Evolutionary conservation across 2,888 invertebrate genomes (phyloP), one percentile per base, ranked within the genome.

Genomic region (Phengaris alcon): DNA sequence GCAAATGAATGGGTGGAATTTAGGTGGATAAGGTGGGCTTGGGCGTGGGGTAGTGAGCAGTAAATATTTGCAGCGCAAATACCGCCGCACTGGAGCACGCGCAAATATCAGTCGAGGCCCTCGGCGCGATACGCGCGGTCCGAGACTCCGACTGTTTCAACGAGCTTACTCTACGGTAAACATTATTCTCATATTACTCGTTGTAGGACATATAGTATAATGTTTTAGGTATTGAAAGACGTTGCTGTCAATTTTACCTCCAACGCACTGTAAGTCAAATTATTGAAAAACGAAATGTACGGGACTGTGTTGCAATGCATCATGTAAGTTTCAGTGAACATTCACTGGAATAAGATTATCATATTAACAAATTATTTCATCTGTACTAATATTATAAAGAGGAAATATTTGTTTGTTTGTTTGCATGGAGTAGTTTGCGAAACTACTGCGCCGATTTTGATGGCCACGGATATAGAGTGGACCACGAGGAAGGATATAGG

Each of bases 101-200:
- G 88, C 88, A 90, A 90, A 90, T 88, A 90, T 88, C 84, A 83
- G 85, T 86, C 80, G 81, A 88, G 85, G 85, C 87, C 86, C 89
- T 89, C 85, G 83, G 85, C 83, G 84, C 82, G 85, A 84, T 85
- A 84, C 84, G 59, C 81, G 79, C 82, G 80, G 81, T 76, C 75
- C 78, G 72, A 35, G 57, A 44, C 75, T 22, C 35, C 72, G 52
- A 51, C 79, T 79, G 74, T 77, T 75, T 77, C 75, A 72, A 70
- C 76, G 82, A 84, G 82, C 83, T 84, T 84, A 84, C 86, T 82
- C 81, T 82, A 80, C 79, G 79, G 82, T 82, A 84, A 87, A 86
- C 87, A 84, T 84, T 85, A 82, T 82, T 80, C 76, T 75, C 64
- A 73, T 75, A 76, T 68, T 74, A 77, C 73, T 73, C 68, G 13